Evolutionary conservation across 2,113 vertebrate species (phyloP), one percentile per base, ranked within the genome.

Genomic region (Syrrhaptes paradoxus): DNA sequence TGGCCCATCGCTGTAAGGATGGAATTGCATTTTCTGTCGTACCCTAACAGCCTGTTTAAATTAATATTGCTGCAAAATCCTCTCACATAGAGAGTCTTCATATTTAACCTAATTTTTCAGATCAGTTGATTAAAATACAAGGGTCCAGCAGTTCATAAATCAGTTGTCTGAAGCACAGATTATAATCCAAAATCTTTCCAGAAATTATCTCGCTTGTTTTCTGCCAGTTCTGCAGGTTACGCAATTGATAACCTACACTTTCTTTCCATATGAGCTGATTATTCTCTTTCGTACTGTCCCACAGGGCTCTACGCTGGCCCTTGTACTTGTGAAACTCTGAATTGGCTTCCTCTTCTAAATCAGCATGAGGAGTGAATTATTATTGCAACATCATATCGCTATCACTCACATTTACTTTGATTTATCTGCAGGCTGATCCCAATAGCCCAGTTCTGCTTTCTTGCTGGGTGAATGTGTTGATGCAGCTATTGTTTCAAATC

Each of bases 321-420:
- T 91, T 38, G 25, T 66, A 45, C 62, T 93, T 92, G 65, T 89
- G 90, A 94, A 92, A 89, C 31, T 81, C 76, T 72, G 83, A 92
- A 91, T 87, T 97, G 95, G 95, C 95, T 96, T 62, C 83, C 36
- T 74, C 55, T 95, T 93, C 95, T 66, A 81, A 92, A 89, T 81
- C 90, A 94, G 73, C 96, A 96, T 92, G 90, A 96, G 95, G 86
- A 96, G 80, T 13, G 84, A 93, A 94, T 96, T 96, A 94, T 75
- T 95, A 90, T 95, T 96, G 91, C 94, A 91, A 93, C 85, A 94
- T 84, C 90, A 34, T 81, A 91, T 86, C 95, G 46, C 79, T 97
- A 94, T 96, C 85, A 3, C 87, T 95, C 81, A 89, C 87, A 87
- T 91, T 89, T 93, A 58, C 91, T 95, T 67, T 96, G 95, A 95